Evolutionary conservation across 2,113 vertebrate genomes (phyloP), one percentile per base, ranked within the genome.

Genomic region (Platysternon megacephalum): DNA sequence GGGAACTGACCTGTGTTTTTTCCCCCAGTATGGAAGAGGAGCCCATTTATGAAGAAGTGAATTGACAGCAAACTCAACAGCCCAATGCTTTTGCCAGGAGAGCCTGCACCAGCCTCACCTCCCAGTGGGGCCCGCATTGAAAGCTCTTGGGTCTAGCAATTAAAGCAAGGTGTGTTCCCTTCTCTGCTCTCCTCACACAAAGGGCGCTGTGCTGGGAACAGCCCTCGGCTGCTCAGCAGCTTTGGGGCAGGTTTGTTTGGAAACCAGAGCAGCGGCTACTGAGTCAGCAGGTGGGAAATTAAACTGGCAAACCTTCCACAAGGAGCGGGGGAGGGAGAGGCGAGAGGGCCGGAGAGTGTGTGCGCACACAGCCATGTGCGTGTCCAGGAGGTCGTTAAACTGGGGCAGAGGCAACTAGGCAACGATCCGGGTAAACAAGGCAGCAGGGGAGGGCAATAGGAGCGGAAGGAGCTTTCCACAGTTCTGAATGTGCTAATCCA

Each of bases 331-430:
- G 21, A 44, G 42, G 42, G 42, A n/a, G 14, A 42, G 12, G 74
- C 13, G 22, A 22, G 42, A 4, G 22, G 12, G 42, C 24, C 12
- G 1, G 2, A 13, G 6, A 2, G 17, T 8, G 35, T 32, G 32
- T 4, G 8, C 52, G 3, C 58, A 3, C 10, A 19, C 8, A 21
- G 7, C n/a, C 19, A 11, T 11, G 35, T 72, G 68, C 3, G 2
- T n/a, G 39, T 76, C 26, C 74, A 42, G 42, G 24, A 78, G 74
- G 74, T 42, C 3, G 22, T 24, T 74, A 76, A 76, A 6, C 21
- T 6, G 10, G 10, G 39, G 39, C 72, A 2, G 58, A 61, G 29
- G 58, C 12, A 58, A 5, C 55, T 58, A 58, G 26, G 55, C 24
- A 61, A 32, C 6, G 6, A 12, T 19, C 61, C 61, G 8, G 32